These are phyloP conservation scores for Mya arenaria DNA, from an alignment of 1,140 invertebrate species.

Conservation along the genomic window DNA sequence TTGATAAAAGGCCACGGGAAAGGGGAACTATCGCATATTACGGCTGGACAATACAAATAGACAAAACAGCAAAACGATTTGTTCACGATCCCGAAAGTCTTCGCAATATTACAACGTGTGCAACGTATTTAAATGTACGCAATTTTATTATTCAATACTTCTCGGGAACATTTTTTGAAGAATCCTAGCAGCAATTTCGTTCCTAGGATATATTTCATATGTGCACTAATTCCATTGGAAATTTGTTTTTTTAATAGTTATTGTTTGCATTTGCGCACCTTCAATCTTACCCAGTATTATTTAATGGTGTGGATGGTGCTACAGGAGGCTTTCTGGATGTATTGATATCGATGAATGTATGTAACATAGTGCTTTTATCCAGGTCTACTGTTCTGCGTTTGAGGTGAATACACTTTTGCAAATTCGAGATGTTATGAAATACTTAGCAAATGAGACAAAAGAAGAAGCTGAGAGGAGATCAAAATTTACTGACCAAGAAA, in stretches of 20 bases:
- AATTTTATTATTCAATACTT: neutral
- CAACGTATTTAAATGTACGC: conserved; percentile 20
- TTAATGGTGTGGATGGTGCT: neutral
- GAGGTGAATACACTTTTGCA: conserved; percentile 29
- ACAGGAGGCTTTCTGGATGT: neutral
- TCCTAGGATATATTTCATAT: no score
- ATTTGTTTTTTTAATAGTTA: neutral
- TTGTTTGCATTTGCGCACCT: neutral
- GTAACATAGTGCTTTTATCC: neutral
- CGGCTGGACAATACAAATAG: conserved; percentile 19
- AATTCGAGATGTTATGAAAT: conserved; percentile 9
- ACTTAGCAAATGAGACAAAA: conserved; percentile 8
- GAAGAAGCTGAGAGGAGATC: neutral
- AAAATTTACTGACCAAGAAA: conserved; percentile 19
- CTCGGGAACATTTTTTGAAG: neutral
- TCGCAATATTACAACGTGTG: conserved; percentile 31
- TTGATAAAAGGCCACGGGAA: conserved; percentile 1
- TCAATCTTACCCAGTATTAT: neutral
- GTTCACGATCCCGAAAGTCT: neutral
- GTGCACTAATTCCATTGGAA: neutral
- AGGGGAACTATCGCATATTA: conserved; percentile 2
- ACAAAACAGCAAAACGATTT: neutral
- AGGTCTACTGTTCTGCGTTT: conserved; percentile 25
- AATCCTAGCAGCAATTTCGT: no score
- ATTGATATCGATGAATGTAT: neutral